A percentile compares a stretch with the other conserved stretches of the same genome.
phyloP scores from a whole-genome alignment of 1,140 invertebrate species.

The Tachypleus tridentatus region DNA sequence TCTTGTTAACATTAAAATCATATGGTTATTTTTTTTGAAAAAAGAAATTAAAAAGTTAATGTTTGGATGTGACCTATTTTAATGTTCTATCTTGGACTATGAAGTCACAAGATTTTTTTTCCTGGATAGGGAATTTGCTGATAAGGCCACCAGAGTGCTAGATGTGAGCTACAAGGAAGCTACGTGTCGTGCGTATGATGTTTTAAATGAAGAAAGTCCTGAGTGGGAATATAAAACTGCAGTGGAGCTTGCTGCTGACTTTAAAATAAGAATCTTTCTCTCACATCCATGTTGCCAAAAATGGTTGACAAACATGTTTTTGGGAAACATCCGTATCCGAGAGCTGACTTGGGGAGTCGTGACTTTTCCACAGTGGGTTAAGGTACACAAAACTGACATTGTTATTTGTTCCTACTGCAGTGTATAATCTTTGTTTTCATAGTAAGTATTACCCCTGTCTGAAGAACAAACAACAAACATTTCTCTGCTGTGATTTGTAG shows the following conservation, averaged over 20 bases:
- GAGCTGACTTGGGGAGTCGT: conserved; percentile 31
- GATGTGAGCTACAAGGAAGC: conserved; percentile 30
- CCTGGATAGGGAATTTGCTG: conserved; percentile 32
- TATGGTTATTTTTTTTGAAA: too few species aligned
- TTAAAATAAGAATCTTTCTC: conserved; percentile 29
- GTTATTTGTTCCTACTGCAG: too few species aligned
- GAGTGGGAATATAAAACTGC: conserved; percentile 33
- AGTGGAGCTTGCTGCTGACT: conserved; percentile 24
- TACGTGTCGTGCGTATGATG: conserved; percentile 31
- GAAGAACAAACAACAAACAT: too few species aligned
- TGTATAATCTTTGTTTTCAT: too few species aligned
- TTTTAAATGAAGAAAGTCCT: conserved; percentile 30
- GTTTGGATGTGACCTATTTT: too few species aligned
- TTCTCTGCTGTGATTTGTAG: too few species aligned
- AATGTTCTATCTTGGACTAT: too few species aligned
- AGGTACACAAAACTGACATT: conserved; percentile 20
- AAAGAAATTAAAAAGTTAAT: too few species aligned
- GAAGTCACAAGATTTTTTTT: too few species aligned
- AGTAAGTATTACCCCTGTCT: too few species aligned
- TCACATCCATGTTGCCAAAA: conserved; percentile 39
- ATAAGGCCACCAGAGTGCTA: conserved; percentile 33
- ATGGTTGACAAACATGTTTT: conserved; percentile 33
- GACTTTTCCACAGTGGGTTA: conserved; percentile 32
- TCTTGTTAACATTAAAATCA: too few species aligned
- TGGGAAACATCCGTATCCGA: conserved; percentile 32